Evolutionary conservation across 2,113 vertebrate species (phyloP).

Genomic region (Acanthisitta chloris): DNA sequence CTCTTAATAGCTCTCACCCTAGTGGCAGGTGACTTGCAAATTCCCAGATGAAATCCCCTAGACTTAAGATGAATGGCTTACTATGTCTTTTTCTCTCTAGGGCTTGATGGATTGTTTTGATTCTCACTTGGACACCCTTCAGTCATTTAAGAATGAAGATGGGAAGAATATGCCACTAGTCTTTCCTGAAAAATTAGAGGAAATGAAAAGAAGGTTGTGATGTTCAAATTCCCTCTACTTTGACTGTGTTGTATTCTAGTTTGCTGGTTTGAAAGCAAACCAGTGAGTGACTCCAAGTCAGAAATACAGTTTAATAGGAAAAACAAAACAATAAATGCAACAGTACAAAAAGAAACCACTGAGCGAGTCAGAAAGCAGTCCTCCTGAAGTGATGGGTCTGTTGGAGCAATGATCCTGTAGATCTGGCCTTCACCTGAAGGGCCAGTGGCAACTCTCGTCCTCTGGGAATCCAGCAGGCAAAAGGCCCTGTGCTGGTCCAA

Average conservation of each 20-base stretch:
- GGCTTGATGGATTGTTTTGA: slow-evolving; percentile 81
- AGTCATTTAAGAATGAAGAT: slow-evolving; percentile 84
- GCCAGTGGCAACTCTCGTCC: too few species aligned
- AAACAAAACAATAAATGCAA: too few species aligned
- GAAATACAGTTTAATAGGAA: too few species aligned
- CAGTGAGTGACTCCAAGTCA: too few species aligned
- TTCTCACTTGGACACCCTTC: slow-evolving; percentile 76
- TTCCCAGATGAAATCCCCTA: neutral
- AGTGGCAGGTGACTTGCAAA: neutral
- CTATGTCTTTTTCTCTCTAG: slow-evolving; percentile 69
- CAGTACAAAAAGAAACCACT: too few species aligned
- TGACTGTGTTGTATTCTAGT: neutral
- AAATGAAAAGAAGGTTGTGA: slow-evolving; percentile 88
- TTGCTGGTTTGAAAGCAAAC: too few species aligned
- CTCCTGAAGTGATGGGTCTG: too few species aligned
- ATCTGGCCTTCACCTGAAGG: too few species aligned
- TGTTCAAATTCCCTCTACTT: neutral
- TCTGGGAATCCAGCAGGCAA: too few species aligned
- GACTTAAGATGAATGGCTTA: neutral
- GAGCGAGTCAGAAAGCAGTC: too few species aligned
- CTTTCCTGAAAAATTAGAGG: slow-evolving; percentile 85
- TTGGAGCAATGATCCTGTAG: too few species aligned
- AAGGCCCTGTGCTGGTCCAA: too few species aligned
- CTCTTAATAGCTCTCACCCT: neutral
- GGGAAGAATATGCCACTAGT: slow-evolving; percentile 79